These are phyloP conservation scores for Ennomos fuscantarius DNA, from an alignment of 2,888 invertebrate species.

Conservation along the genomic window DNA sequence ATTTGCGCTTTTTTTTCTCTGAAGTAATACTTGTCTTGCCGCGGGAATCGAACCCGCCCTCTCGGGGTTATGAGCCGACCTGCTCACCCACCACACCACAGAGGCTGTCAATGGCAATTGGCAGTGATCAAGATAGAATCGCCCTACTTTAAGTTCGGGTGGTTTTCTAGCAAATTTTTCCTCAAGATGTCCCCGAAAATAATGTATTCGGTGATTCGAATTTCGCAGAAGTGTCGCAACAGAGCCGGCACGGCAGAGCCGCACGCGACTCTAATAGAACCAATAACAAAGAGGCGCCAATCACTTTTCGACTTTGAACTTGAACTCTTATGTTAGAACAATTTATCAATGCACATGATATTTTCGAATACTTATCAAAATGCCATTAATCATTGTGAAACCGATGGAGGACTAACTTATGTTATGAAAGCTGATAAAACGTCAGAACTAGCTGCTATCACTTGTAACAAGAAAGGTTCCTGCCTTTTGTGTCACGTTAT, in stretches of 20 bases:
- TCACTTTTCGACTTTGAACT: slow-evolving; percentile 34
- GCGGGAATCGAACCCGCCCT: no score
- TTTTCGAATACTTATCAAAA: slow-evolving; percentile 20
- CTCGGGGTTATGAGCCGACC: no score
- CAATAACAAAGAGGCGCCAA: slow-evolving; percentile 29
- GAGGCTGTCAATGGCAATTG: no score
- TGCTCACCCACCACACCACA: no score
- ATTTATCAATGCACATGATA: slow-evolving; percentile 18
- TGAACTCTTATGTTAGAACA: slow-evolving; percentile 23
- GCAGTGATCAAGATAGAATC: not conserved
- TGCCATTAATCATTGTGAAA: slow-evolving; percentile 22
- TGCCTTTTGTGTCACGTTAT: slow-evolving; percentile 8
- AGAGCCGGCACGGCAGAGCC: slow-evolving; percentile 5
- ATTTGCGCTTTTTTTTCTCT: no score
- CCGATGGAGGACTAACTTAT: slow-evolving; percentile 1
- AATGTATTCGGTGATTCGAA: slow-evolving; percentile 30
- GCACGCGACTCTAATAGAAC: slow-evolving; percentile 20
- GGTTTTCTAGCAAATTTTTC: slow-evolving; percentile 27
- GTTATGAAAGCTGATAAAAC: slow-evolving; percentile 14
- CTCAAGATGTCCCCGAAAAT: slow-evolving; percentile 28
- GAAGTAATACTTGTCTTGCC: no score
- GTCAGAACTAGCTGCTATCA: slow-evolving; percentile 4
- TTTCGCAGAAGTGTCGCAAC: slow-evolving; percentile 29
- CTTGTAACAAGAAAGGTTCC: not conserved
- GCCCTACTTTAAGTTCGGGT: slow-evolving; percentile 26